Conservation (phyloP, 2,797 vertebrate genomes). For the Enteromius paludinosus region DNA sequence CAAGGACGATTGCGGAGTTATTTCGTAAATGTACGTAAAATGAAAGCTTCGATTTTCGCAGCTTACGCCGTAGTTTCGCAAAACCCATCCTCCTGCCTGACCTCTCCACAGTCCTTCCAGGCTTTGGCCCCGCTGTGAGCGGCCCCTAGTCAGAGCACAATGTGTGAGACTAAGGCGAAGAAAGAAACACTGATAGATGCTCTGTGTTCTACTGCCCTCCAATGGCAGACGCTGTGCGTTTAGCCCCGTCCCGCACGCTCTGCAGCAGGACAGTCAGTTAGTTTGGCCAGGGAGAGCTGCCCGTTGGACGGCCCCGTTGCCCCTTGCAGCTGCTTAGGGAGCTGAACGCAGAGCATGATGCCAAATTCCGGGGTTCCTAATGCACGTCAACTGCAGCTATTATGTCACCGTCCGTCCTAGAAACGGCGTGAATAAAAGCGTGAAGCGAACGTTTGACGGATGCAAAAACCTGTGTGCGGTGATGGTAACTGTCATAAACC, state of each 20-base stretch:
- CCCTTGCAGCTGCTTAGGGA: constrained; percentile 28
- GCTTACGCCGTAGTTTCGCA: not conserved
- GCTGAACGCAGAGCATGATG: constrained; percentile 2
- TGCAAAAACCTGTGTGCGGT: not conserved
- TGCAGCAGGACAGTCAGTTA: constrained; percentile 51
- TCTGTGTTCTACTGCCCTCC: constrained; percentile 99
- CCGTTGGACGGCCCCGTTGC: constrained; percentile 1
- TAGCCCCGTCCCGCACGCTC: constrained; percentile 54
- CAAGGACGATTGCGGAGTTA: constrained; percentile 47
- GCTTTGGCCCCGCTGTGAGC: not conserved
- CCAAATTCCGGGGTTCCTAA: constrained; percentile 30
- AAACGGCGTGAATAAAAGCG: constrained; percentile 5
- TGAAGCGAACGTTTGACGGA: constrained; percentile 10
- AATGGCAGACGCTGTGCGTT: constrained; percentile 79
- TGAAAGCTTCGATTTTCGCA: not conserved
- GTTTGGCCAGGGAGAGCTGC: constrained; percentile 24
- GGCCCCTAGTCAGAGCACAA: constrained; percentile 21
- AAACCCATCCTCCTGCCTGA: not conserved
- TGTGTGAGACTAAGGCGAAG: constrained; percentile 2
- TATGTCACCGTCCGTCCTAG: constrained; percentile 15
- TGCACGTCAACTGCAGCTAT: constrained; percentile 7
- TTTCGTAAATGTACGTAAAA: not conserved
- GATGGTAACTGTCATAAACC: constrained; percentile 38
- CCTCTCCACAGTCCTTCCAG: constrained; percentile 22
- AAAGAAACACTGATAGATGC: constrained; percentile 78